phyloP scores from a whole-genome alignment of 2,797 vertebrate genomes.

The Rhynchotus rufescens region DNA sequence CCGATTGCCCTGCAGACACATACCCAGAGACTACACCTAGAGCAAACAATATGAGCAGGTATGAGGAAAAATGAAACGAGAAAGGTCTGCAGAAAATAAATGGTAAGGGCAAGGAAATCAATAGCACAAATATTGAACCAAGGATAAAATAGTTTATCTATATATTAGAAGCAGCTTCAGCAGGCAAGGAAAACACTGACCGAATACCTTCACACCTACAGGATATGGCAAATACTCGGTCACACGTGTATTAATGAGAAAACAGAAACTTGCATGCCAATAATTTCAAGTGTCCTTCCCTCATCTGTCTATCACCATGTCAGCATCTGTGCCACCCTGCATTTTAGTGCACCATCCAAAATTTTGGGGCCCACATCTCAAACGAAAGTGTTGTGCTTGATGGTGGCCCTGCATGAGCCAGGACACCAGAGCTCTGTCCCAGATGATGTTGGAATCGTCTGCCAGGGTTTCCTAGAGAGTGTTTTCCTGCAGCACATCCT shows the following conservation, averaged over 20 bases:
- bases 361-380: too few relatives aligned
- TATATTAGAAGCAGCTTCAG: conserved; percentile 25
- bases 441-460: neutral
- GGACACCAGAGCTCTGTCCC: neutral
- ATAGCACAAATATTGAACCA: conserved; percentile 70
- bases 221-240: conserved; percentile 17
- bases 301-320: neutral
- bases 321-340: too few relatives aligned
- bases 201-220: conserved; percentile 55
- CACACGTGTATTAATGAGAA: conserved; percentile 18
- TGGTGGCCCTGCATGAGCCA: neutral
- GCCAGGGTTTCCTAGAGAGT: neutral
- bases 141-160: conserved; percentile 52
- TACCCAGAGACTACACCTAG: conserved; percentile 65
- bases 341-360: too few relatives aligned
- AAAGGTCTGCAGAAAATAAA: conserved; percentile 33
- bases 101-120: conserved; percentile 59
- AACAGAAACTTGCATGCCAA: conserved; percentile 43
- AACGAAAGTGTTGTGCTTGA: too few relatives aligned
- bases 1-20: conserved; percentile 46
- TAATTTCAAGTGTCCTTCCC: conserved; percentile 35
- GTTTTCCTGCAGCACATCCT: neutral
- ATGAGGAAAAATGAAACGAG: conserved; percentile 40
- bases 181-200: conserved; percentile 40
- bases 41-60: conserved; percentile 69